Base-by-base conservation (phyloP, 2,113 vertebrate genomes). In the Blennius ocellaris region DNA sequence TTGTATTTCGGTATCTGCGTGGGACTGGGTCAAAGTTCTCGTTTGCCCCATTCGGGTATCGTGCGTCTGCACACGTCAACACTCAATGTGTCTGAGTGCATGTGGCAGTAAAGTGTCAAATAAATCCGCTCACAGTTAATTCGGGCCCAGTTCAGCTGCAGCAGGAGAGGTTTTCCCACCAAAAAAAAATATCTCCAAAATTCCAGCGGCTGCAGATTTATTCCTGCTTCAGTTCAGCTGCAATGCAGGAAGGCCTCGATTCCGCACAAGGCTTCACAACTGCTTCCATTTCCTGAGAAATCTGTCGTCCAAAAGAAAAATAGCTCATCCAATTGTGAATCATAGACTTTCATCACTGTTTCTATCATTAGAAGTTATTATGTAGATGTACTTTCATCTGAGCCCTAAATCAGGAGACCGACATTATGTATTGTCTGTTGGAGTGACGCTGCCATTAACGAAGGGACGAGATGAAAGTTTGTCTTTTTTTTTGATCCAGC, bases 401-500 rank as follows among this genome's bases (percentile, higher is more conserved):
- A 61, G 54, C 36, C 12, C 10, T 12, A 53, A 48, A 74, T 71
- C 30, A 62, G 48, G 51, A 66, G 37, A 15, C 36, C 64, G 69
- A 58, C 39, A 17, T 55, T 40, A 21, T 52, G 16, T 48, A 10
- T 39, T n/a, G 17, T 76, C 44, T 76, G 48, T 8, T 10, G 10
- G 44, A 75, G 11, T 56, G 59, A 80, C 60, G 41, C 21, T 49
- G 15, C 62, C 51, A 69, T 62, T 66, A 67, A 64, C 43, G 55
- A 80, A 54, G 15, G 48, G 53, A 69, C 55, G n/a, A 72, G 75
- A 83, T 62, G 48, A 80, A 83, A 75, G 66, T 61, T 64, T 37
- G 15, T 59, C 15, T 45, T 37, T 49, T 40, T 17, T 10, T 7
- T 48, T 62, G 52, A 30, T 40, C 16, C 15, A 8, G 30, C 51